Evolutionary conservation across 2,888 invertebrate species (phyloP), one percentile per base, ranked within the genome.

Genomic region (Hartigia nigra): DNA sequence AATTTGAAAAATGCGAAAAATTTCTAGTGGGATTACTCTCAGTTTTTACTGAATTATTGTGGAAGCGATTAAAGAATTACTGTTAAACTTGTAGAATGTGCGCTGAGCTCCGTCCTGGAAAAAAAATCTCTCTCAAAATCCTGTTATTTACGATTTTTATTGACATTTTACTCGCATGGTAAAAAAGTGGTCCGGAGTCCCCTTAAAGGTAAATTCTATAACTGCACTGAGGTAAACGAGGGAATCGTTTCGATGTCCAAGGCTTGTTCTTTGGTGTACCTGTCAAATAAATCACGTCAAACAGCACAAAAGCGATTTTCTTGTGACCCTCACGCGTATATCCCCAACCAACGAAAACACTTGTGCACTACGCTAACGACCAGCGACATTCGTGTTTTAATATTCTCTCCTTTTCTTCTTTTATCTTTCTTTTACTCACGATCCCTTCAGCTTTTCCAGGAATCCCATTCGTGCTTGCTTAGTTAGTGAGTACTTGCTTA

Each of bases 291-390:
- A 72, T 72, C 72, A 72, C 72, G 3, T 12, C 72, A 34, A 72
- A 34, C 31, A 34, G 34, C 23, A 34, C 72, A 72, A 72, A 72
- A 72, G 72, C 31, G 31, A 72, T 72, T 72, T 72, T 72, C 72
- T 72, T 72, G 34, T 34, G 72, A 72, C 14, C 31, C 12, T n/a
- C n/a, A n/a, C 23, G 11, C 72, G 34, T 23, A 11, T 32, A 72
- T 14, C 31, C 31, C 72, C 31, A 32, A 12, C 31, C 12, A 23
- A 34, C 14, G 31, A 5, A 12, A 72, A 55, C 55, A 55, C 55
- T 55, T 55, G 55, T 23, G 55, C 23, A 23, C 55, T 55, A 9
- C 23, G 55, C 55, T 55, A 55, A 55, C 55, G 23, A 55, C 72
- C 72, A 31, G n/a, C 34, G 34, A 31, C 12, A 32, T 72, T 72